Evolutionary conservation across 2,113 vertebrate species (phyloP).

Genomic region (Aspiorhynchus laticeps): DNA sequence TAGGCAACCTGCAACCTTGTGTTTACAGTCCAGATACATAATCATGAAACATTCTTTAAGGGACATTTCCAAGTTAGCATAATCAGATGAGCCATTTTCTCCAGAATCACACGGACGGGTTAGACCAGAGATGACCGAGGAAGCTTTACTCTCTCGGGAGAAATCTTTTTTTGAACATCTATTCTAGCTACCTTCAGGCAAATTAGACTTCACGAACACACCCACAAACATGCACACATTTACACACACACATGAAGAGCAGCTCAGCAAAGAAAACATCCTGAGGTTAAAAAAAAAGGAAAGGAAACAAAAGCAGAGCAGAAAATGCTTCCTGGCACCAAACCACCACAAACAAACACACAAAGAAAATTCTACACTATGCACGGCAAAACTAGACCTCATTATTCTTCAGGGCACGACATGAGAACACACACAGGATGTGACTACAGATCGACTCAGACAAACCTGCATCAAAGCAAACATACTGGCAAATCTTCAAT

Average conservation of each 20-base stretch:
- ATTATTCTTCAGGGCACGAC: not conserved
- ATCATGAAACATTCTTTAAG: not conserved
- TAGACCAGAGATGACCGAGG: not conserved
- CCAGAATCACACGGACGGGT: not conserved
- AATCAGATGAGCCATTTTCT: not conserved
- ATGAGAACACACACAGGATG: conserved; percentile 31
- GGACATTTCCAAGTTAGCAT: not conserved
- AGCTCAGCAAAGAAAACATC: conserved; percentile 49
- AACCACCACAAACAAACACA: conserved; percentile 29
- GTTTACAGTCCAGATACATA: not conserved
- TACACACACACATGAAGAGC: conserved; percentile 29
- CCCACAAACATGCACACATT: conserved; percentile 42
- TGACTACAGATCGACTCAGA: conserved; percentile 16
- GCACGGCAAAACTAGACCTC: not conserved
- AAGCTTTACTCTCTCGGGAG: not conserved
- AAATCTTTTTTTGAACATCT: conserved; percentile 21
- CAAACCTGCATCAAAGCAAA: not conserved
- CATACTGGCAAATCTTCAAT: not conserved
- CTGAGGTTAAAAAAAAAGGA: conserved; percentile 44
- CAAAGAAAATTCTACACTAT: conserved; percentile 11
- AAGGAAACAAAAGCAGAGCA: conserved; percentile 44
- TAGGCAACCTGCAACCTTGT: not conserved
- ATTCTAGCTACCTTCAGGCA: conserved; percentile 34
- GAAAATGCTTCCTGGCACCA: conserved; percentile 49
- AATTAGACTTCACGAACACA: not conserved